Evolutionary conservation across 2,888 invertebrate species (phyloP), one percentile per base, ranked within the genome.

Genomic region (Brenthis ino): DNA sequence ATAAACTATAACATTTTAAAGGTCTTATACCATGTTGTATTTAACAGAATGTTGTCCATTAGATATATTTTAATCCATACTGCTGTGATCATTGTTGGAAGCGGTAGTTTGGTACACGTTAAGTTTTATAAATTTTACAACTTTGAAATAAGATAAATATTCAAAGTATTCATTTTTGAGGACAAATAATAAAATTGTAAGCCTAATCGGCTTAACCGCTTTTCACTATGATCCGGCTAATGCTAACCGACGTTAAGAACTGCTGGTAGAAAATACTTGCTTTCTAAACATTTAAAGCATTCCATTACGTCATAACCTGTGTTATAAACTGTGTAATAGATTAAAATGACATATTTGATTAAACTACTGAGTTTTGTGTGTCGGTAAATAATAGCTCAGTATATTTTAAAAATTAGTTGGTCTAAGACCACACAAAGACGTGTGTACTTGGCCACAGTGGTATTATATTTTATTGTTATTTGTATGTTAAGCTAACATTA

Each of bases 401-500:
- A 60, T 48, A 48, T 28, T 60, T 60, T 50, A 11, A 24, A 58
- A 47, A 50, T 48, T 28, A 60, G 48, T 28, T 60, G 4, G n/a
- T 60, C 48, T 28, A 50, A 14, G 28, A n/a, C 28, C 28, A 50
- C n/a, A n/a, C 50, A 60, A 14, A 48, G 24, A 28, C 28, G 47
- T 48, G 24, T 47, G 50, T 47, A 47, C 47, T 48, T 48, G 14
- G 43, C 28, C 0, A 5, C 14, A 58, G 48, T 58, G 14, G 47
- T 20, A 3, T 48, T 24, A 33, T 33, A 64, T 57, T 53, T 48
- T 37, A 43, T 11, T 43, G 37, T 43, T 11, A 43, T 43, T 64
- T 43, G 11, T 47, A 24, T 53, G 6, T 60, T 43, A 54, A 56
- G 82, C 78, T 72, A 75, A 80, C 67, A 37, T 76, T 84, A 85